Evolutionary conservation across 1,140 invertebrate genomes (phyloP).

Genomic region (Conus betulinus): DNA sequence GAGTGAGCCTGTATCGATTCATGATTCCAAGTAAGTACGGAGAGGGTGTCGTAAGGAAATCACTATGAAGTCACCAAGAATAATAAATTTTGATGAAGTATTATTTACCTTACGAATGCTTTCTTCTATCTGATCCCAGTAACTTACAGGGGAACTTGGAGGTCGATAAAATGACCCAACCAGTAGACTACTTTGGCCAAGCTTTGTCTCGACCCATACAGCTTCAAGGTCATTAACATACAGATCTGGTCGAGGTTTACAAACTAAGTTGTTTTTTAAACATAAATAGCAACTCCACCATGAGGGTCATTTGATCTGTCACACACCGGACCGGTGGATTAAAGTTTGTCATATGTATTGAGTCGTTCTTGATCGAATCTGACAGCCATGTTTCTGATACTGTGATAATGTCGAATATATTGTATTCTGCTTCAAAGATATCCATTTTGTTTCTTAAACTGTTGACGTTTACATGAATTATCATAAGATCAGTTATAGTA

Average conservation of each 20-base stretch:
- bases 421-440: slow-evolving; percentile 6
- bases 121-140: background rate
- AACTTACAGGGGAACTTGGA: background rate
- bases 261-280: slow-evolving; percentile 13
- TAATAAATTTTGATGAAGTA: background rate
- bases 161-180: slow-evolving; percentile 1
- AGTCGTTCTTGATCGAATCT: background rate
- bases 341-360: background rate
- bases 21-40: background rate
- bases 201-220: background rate
- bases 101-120: background rate
- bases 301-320: background rate
- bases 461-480: slow-evolving; percentile 3
- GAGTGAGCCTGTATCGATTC: background rate
- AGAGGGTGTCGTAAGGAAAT: background rate
- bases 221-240: background rate
- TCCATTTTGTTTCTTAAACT: slow-evolving; percentile 19
- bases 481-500: background rate
- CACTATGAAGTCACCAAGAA: slow-evolving; percentile 27
- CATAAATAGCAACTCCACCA: slow-evolving; percentile 22
- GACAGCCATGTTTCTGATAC: slow-evolving; percentile 23
- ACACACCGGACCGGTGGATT: background rate
- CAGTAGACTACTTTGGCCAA: background rate
- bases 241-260: slow-evolving; percentile 7
- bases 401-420: background rate